These are phyloP conservation scores for human DNA, from an alignment of 2,113 vertebrate species.

Conservation along the genomic window DNA sequence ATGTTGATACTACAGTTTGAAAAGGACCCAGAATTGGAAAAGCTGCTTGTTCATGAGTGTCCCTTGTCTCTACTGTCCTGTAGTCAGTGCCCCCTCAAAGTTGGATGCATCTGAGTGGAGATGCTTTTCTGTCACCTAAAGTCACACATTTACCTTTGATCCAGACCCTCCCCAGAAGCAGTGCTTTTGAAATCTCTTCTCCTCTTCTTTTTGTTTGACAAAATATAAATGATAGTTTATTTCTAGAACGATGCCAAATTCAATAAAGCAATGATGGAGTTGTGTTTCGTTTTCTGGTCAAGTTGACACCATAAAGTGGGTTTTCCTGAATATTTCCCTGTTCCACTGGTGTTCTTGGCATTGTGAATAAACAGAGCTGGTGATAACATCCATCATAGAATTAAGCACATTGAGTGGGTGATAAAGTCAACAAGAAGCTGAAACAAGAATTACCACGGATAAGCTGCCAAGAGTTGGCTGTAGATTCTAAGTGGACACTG, in stretches of 20 bases:
- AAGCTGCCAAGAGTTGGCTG: slow-evolving; percentile 37
- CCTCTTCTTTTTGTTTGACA: neutral
- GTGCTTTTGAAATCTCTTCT: neutral
- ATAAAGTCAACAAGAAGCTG: slow-evolving; percentile 64
- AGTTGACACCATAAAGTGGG: neutral
- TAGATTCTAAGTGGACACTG: slow-evolving; percentile 14
- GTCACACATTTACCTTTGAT: neutral
- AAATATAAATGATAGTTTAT: neutral
- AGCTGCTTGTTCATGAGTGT: neutral
- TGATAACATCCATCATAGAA: slow-evolving; percentile 42
- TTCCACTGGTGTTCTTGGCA: slow-evolving; percentile 31
- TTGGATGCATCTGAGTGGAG: neutral
- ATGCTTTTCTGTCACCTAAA: neutral
- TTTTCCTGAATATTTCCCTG: slow-evolving; percentile 29
- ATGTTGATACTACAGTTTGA: neutral
- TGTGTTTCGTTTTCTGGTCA: neutral
- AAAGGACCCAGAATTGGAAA: neutral
- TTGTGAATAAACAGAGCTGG: slow-evolving; percentile 16
- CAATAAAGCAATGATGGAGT: neutral
- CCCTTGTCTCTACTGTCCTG: neutral
- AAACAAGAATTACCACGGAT: slow-evolving; percentile 52
- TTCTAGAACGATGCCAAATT: slow-evolving; percentile 35
- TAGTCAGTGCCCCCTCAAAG: neutral
- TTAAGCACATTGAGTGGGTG: slow-evolving; percentile 55
- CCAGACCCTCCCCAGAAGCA: neutral